phyloP scores from a whole-genome alignment of 2,797 vertebrate genomes.

The Molossus molossus region DNA sequence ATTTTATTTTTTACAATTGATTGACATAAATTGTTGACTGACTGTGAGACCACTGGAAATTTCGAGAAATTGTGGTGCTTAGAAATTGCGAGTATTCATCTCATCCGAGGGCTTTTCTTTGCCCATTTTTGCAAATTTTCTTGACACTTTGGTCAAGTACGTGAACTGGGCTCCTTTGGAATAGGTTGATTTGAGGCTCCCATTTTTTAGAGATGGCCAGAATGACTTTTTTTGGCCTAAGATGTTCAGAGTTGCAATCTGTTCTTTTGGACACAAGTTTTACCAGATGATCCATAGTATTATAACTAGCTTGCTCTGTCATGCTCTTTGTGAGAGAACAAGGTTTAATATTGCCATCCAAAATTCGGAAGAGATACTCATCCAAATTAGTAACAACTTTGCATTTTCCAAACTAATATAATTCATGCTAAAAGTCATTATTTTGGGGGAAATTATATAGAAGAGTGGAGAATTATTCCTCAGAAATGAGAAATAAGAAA shows the following conservation, averaged over 20 bases:
- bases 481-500: constrained; percentile 60
- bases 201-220: background rate
- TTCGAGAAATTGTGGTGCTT: constrained; percentile 10
- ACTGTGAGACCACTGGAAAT: constrained; percentile 37
- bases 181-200: constrained; percentile 52
- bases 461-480: background rate
- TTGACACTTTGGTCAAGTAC: constrained; percentile 65
- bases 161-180: constrained; percentile 42
- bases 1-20: background rate
- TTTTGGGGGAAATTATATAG: background rate
- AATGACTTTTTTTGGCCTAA: background rate
- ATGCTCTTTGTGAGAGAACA: constrained; percentile 34
- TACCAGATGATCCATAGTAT: background rate
- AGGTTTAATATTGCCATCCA: constrained; percentile 33
- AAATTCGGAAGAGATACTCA: background rate
- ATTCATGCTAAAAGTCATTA: constrained; percentile 19
- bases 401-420: constrained; percentile 55
- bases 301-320: constrained; percentile 47
- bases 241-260: constrained; percentile 49
- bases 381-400: constrained; percentile 29
- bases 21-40: constrained; percentile 6
- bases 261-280: constrained; percentile 60
- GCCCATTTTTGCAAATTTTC: constrained; percentile 48
- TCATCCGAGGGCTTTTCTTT: constrained; percentile 3
- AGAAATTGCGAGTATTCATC: constrained; percentile 6